Conservation (phyloP, 2,888 invertebrate species). For the Scaptomyza polygonia region DNA sequence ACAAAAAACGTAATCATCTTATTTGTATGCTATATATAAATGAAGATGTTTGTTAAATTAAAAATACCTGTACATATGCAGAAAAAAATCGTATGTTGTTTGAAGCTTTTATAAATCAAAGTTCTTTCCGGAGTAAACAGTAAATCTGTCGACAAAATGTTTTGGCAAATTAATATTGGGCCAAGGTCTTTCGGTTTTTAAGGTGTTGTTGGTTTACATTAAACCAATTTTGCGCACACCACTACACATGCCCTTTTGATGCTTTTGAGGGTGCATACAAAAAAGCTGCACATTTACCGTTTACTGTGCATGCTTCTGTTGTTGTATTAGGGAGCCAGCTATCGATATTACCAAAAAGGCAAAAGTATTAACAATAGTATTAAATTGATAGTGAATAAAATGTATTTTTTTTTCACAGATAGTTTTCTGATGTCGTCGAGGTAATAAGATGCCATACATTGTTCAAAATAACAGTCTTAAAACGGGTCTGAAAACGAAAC, state of each 20-base stretch:
- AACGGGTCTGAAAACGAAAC: conserved; percentile 9
- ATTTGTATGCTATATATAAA: background rate
- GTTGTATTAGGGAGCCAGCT: no score
- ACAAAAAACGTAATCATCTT: background rate
- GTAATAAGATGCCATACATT: conserved; percentile 35
- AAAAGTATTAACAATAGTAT: no score
- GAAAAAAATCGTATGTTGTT: background rate
- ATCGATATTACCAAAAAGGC: no score
- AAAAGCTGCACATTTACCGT: background rate
- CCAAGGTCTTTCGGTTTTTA: conserved; percentile 12
- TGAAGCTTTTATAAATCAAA: background rate
- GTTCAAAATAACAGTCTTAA: conserved; percentile 12
- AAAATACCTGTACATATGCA: background rate
- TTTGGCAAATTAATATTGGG: conserved; percentile 4
- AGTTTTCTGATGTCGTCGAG: conserved; percentile 25
- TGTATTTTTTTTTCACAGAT: background rate
- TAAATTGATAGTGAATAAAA: background rate
- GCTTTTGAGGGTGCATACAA: background rate
- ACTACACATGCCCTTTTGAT: no score
- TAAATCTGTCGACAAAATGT: background rate
- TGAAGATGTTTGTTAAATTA: background rate
- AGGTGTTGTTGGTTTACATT: background rate
- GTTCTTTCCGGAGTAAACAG: background rate
- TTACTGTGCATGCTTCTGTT: background rate
- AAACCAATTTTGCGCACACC: background rate